These are phyloP conservation scores for Sphyrna mokarran DNA, from an alignment of 2,113 vertebrate species.

Conservation along the genomic window DNA sequence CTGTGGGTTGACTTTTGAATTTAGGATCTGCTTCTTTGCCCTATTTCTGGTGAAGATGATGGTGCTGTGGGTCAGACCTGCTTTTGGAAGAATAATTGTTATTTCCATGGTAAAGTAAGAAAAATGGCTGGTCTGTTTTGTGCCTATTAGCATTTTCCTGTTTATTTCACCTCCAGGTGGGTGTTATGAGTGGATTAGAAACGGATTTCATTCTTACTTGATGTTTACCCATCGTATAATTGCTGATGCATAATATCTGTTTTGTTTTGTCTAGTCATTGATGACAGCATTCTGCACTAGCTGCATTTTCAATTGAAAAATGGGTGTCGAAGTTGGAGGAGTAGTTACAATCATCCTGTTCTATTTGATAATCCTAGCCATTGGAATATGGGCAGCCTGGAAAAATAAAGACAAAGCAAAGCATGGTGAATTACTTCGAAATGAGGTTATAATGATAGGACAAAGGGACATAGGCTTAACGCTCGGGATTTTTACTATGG, in stretches of 20 bases:
- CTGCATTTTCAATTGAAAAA: slow-evolving; percentile 39
- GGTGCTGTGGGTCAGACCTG: background rate
- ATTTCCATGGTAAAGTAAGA: background rate
- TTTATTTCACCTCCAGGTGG: background rate
- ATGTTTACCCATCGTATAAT: background rate
- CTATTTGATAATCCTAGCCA: slow-evolving; percentile 80
- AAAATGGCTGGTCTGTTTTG: background rate
- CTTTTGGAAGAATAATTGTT: background rate
- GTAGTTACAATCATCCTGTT: slow-evolving; percentile 86
- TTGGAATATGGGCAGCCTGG: slow-evolving; percentile 98
- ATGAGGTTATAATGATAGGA: slow-evolving; percentile 89
- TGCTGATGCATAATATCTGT: background rate
- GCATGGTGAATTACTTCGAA: slow-evolving; percentile 58
- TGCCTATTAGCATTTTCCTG: background rate
- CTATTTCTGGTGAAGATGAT: background rate
- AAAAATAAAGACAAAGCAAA: slow-evolving; percentile 80
- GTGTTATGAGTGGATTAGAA: background rate
- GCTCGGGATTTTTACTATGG: slow-evolving; percentile 97
- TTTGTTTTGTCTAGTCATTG: background rate
- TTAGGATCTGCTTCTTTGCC: background rate
- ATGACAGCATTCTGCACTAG: background rate
- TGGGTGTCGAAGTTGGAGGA: slow-evolving; percentile 82
- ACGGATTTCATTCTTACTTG: background rate
- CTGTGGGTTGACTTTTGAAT: too few relatives aligned
- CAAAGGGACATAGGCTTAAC: slow-evolving; percentile 91